phyloP scores from a whole-genome alignment of 2,113 vertebrate genomes.

The Mobula hypostoma region DNA sequence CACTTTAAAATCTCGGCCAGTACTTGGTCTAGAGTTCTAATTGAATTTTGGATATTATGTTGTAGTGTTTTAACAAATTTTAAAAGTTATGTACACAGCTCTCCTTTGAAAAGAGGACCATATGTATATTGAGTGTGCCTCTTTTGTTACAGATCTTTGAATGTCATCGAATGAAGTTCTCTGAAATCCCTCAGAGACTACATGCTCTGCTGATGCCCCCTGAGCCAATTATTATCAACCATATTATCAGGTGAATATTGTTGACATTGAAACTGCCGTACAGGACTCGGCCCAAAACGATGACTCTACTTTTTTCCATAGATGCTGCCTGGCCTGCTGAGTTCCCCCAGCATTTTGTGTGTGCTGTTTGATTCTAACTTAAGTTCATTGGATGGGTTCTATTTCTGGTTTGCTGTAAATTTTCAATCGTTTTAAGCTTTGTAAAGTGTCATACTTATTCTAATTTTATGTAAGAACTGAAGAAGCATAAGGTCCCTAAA shows the following conservation, averaged over 20 bases:
- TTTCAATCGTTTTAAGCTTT: background rate
- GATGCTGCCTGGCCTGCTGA: no score
- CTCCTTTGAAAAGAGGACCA: background rate
- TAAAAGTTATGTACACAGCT: background rate
- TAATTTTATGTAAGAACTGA: background rate
- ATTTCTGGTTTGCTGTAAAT: background rate
- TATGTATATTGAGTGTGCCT: background rate
- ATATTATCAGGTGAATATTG: constrained; percentile 82
- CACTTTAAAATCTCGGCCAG: no score
- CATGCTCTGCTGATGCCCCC: constrained; percentile 97
- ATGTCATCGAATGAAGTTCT: constrained; percentile 81
- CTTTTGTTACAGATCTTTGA: constrained; percentile 68
- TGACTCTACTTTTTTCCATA: no score
- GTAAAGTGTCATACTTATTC: background rate
- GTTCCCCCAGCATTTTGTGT: background rate
- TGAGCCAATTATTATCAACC: constrained; percentile 98
- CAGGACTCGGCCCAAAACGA: no score
- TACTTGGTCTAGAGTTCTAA: background rate
- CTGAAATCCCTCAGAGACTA: constrained; percentile 77
- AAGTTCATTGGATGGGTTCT: background rate
- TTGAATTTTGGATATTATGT: background rate
- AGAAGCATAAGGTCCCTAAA: no score
- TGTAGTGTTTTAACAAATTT: background rate
- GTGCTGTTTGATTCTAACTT: background rate
- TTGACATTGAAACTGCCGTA: background rate